A percentile compares a stretch with the other conserved stretches of the same genome.
These are phyloP conservation scores for Scophthalmus maximus DNA, from an alignment of 2,113 vertebrate species.

Conservation along the genomic window DNA sequence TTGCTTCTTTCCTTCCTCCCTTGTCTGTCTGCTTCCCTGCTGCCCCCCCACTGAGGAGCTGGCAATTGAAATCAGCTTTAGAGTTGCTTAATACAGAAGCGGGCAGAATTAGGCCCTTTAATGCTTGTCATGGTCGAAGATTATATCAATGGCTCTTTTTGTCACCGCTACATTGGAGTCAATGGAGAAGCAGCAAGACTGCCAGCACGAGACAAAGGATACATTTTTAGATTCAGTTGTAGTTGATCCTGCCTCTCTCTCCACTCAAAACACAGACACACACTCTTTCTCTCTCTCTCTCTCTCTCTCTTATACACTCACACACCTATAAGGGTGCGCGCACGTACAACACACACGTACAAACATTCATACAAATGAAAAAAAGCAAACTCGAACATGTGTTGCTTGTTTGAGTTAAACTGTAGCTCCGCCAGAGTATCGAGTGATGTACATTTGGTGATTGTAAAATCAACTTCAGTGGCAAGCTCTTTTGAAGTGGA, in stretches of 20 bases:
- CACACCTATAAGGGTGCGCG: background rate
- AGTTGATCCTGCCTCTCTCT: conserved; percentile 49
- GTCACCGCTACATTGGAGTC: conserved; percentile 68
- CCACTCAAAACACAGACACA: conserved; percentile 19
- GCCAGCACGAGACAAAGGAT: conserved; percentile 61
- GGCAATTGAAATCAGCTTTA: conserved; percentile 81
- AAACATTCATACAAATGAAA: conserved; percentile 16
- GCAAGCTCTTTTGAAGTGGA: conserved; percentile 69
- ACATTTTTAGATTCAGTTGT: conserved; percentile 66
- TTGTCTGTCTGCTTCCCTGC: conserved; percentile 70
- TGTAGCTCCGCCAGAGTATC: conserved; percentile 48
- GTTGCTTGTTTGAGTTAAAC: conserved; percentile 64
- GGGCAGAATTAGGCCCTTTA: conserved; percentile 80
- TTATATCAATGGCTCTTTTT: conserved; percentile 79
- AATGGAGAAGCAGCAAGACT: conserved; percentile 63
- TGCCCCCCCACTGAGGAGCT: conserved; percentile 71
- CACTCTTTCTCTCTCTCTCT: conserved; percentile 8
- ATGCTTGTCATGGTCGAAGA: conserved; percentile 80
- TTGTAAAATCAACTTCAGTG: conserved; percentile 74
- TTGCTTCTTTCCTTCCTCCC: conserved; percentile 69
- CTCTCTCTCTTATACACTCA: conserved; percentile 11
- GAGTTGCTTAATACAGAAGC: conserved; percentile 79
- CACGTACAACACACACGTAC: background rate
- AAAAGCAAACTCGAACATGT: conserved; percentile 49
- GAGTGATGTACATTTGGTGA: conserved; percentile 62